Evolutionary conservation across 2,888 invertebrate species (phyloP).

Genomic region (Uropetala carovei): DNA sequence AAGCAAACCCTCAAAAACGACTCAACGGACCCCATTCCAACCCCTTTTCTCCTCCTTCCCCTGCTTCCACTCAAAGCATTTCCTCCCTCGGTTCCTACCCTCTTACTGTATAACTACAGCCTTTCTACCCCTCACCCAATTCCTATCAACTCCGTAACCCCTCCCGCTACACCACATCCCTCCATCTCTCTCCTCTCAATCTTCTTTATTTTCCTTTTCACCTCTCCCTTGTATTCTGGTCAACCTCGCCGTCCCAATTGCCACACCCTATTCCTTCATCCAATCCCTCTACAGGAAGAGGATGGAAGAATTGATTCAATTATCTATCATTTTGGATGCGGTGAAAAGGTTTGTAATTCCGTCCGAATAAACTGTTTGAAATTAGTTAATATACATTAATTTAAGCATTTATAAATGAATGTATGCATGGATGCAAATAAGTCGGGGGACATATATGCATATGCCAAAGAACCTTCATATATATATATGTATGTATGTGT

Average conservation of each 20-base stretch:
- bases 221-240: background rate
- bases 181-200: background rate
- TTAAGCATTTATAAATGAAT: no score
- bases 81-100: background rate
- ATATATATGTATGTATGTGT: no score
- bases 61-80: background rate
- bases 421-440: no score
- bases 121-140: background rate
- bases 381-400: no score
- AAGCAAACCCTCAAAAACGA: no score
- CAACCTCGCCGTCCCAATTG: background rate
- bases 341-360: no score
- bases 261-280: background rate
- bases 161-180: background rate
- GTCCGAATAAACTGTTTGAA: no score
- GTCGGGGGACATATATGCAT: no score
- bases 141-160: background rate
- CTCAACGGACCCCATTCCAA: background rate
- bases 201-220: background rate
- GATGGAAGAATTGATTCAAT: no score
- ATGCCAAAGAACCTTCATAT: no score
- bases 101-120: no score
- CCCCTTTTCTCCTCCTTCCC: background rate
- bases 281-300: background rate
- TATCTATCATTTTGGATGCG: no score